phyloP scores from a whole-genome alignment of 2,888 invertebrate species.

The Blera fallax region DNA sequence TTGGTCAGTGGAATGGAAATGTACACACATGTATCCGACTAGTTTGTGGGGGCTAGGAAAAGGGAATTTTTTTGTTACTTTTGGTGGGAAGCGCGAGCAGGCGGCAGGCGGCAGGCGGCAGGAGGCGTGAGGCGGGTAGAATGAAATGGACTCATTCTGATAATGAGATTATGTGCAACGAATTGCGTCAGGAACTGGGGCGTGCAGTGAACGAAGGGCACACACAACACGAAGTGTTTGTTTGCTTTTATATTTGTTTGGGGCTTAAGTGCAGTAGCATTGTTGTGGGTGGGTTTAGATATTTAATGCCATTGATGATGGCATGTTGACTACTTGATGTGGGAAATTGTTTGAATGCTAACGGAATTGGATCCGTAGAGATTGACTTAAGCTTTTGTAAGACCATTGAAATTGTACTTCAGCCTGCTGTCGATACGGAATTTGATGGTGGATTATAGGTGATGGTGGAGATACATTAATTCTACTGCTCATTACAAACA shows the following conservation, averaged over 20 bases:
- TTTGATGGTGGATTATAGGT: conserved; percentile 55
- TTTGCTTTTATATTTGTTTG: conserved; percentile 42
- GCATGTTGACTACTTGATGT: conserved; percentile 72
- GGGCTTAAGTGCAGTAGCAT: conserved; percentile 70
- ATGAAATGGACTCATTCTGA: conserved; percentile 56
- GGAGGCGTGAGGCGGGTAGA: not conserved
- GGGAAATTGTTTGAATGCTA: conserved; percentile 68
- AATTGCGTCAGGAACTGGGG: conserved; percentile 74
- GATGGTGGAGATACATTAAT: not conserved
- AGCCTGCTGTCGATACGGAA: conserved; percentile 57
- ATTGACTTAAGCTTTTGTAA: conserved; percentile 67
- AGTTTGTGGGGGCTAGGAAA: conserved; percentile 35
- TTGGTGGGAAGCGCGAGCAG: conserved; percentile 9
- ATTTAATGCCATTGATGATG: conserved; percentile 71
- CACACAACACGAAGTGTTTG: conserved; percentile 26
- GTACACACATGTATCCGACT: too few species aligned
- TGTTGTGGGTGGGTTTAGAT: conserved; percentile 68
- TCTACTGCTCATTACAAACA: too few species aligned
- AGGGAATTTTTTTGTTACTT: conserved; percentile 37
- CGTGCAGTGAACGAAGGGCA: conserved; percentile 67
- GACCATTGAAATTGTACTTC: conserved; percentile 25
- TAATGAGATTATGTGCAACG: conserved; percentile 76
- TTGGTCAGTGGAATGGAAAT: conserved; percentile 60
- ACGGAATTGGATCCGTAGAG: conserved; percentile 60
- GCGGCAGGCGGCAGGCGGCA: not conserved